Evolutionary conservation across 2,797 vertebrate species (phyloP).

Genomic region (Neopelma chrysocephalum): DNA sequence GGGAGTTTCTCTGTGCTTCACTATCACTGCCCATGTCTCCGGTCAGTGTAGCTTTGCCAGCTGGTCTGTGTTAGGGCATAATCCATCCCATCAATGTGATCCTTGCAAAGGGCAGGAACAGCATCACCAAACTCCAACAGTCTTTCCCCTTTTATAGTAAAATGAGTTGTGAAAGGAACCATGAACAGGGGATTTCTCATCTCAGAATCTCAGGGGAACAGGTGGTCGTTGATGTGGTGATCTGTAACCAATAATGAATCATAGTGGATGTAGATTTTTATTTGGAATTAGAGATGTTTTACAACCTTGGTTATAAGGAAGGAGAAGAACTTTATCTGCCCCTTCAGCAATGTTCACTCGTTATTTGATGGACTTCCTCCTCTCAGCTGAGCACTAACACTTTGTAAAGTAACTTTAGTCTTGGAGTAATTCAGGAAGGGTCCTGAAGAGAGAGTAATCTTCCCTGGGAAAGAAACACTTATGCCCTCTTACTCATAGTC

Average conservation of each 20-base stretch:
- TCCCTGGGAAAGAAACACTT: not conserved
- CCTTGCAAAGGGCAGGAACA: not conserved
- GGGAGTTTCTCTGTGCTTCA: not conserved
- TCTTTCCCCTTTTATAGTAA: not conserved
- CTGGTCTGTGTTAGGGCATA: not conserved
- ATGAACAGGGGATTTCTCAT: not conserved
- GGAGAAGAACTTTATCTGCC: not conserved
- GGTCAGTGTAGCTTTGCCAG: not conserved
- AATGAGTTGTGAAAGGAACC: not conserved
- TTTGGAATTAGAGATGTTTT: not conserved
- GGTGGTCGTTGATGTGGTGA: not conserved
- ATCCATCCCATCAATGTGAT: not conserved
- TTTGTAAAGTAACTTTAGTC: not conserved
- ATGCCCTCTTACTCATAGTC: accelerated
- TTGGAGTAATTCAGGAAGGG: not conserved
- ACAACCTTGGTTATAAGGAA: not conserved
- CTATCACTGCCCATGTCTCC: not conserved
- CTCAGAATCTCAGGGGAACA: not conserved
- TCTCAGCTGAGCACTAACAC: not conserved
- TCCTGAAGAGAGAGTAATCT: not conserved
- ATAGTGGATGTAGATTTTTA: not conserved
- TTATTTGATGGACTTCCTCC: not conserved
- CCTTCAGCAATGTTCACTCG: not conserved
- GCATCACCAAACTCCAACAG: not conserved
- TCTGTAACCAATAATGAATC: not conserved